Conservation (phyloP, 2,797 vertebrate species). For the Lateolabrax maculatus region DNA sequence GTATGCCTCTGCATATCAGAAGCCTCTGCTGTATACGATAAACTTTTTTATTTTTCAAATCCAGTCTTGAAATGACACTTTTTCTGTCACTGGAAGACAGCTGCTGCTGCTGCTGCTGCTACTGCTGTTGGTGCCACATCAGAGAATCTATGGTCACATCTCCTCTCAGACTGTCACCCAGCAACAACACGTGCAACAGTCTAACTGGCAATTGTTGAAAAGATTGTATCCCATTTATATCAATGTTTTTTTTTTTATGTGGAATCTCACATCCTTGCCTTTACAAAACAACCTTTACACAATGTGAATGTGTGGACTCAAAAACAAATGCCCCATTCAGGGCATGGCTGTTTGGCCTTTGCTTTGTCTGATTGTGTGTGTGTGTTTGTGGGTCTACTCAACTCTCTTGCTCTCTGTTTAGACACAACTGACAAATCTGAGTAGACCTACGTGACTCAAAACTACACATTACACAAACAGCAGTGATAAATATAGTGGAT, state of each 20-base stretch:
- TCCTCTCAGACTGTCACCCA: background rate
- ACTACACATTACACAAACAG: too few species aligned
- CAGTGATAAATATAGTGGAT: too few species aligned
- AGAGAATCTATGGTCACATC: background rate
- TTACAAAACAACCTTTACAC: background rate
- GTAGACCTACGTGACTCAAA: too few species aligned
- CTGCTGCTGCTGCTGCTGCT: too few species aligned
- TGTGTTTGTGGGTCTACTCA: too few species aligned
- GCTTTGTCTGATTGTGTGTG: too few species aligned
- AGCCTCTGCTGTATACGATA: background rate
- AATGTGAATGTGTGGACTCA: background rate
- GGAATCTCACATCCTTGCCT: background rate
- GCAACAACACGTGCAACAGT: background rate
- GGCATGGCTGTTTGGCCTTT: too few species aligned
- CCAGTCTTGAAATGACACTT: background rate
- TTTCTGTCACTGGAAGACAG: background rate
- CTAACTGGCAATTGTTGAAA: background rate
- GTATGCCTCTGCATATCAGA: background rate
- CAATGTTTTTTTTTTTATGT: background rate
- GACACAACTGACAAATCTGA: too few species aligned
- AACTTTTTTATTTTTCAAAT: background rate
- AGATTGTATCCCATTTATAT: background rate
- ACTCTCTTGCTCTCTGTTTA: too few species aligned
- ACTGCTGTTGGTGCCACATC: background rate
- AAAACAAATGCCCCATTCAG: too few species aligned